A percentile compares a stretch with the other conserved stretches of the same genome.
Conservation (phyloP, 2,888 invertebrate species). For the Hetaerina titia region DNA sequence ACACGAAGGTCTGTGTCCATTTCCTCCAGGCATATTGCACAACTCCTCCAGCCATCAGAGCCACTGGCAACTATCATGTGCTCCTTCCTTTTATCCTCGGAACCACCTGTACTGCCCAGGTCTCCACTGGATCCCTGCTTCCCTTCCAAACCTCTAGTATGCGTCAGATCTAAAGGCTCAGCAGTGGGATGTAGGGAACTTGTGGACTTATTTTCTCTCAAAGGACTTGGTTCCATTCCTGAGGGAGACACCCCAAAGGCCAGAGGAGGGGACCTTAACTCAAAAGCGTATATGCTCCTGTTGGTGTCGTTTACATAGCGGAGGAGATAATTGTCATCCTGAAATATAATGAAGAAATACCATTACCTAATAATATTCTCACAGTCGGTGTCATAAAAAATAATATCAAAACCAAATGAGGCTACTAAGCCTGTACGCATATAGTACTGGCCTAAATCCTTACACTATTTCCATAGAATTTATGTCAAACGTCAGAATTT, state of each 20-base stretch:
- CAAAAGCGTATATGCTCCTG: slow-evolving; percentile 78
- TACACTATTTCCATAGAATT: too few species aligned
- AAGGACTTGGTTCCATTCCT: neutral
- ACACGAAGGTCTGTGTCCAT: slow-evolving; percentile 79
- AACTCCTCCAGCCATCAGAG: slow-evolving; percentile 75
- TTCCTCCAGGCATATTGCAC: slow-evolving; percentile 83
- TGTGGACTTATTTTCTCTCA: neutral
- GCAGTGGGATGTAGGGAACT: slow-evolving; percentile 11
- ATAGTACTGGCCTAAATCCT: too few species aligned
- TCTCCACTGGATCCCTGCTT: slow-evolving; percentile 37
- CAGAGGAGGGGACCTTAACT: slow-evolving; percentile 73
- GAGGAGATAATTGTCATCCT: slow-evolving; percentile 80
- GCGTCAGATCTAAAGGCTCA: slow-evolving; percentile 50
- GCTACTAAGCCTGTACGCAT: too few species aligned
- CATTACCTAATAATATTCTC: too few species aligned
- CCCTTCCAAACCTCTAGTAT: neutral
- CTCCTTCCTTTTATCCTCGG: slow-evolving; percentile 43
- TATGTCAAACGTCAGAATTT: too few species aligned
- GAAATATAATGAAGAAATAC: slow-evolving; percentile 71
- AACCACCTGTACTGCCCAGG: neutral
- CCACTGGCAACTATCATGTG: slow-evolving; percentile 69
- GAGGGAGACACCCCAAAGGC: slow-evolving; percentile 34
- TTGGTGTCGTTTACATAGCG: slow-evolving; percentile 79
- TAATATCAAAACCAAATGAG: too few species aligned
- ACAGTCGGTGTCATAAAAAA: too few species aligned